Evolutionary conservation across 2,113 vertebrate species (phyloP).

Genomic region (Scortum barcoo): DNA sequence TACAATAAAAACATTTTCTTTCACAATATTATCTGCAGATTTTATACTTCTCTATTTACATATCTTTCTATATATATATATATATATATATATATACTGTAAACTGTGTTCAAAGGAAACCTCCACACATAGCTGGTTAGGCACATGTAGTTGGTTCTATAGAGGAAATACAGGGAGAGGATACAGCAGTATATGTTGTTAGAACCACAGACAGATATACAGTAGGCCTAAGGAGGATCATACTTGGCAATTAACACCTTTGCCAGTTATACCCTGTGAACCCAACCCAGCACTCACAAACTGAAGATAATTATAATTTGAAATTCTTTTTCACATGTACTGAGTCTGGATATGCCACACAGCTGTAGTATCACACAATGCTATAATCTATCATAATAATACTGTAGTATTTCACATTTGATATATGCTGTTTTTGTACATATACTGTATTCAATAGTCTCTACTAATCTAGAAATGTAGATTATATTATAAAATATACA

Average conservation of each 20-base stretch:
- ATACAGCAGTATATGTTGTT: constrained; percentile 72
- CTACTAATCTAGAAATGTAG: constrained; percentile 86
- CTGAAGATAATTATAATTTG: constrained; percentile 61
- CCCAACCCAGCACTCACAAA: constrained; percentile 71
- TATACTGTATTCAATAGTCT: constrained; percentile 75
- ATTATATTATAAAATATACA: constrained; percentile 88
- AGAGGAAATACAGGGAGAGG: constrained; percentile 64
- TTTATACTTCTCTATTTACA: constrained; percentile 78
- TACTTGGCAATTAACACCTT: constrained; percentile 71
- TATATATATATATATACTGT: constrained; percentile 65
- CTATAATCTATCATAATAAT: constrained; percentile 78
- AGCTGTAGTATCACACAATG: constrained; percentile 76
- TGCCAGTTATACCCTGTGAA: constrained; percentile 82
- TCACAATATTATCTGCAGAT: constrained; percentile 73
- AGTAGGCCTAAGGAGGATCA: constrained; percentile 73
- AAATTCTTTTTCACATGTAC: constrained; percentile 71
- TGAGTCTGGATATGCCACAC: constrained; percentile 79
- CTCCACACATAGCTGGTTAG: constrained; percentile 85
- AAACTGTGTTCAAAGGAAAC: constrained; percentile 82
- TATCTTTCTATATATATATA: constrained; percentile 26
- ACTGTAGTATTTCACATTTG: constrained; percentile 80
- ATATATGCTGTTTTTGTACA: constrained; percentile 80
- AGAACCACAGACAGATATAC: constrained; percentile 74
- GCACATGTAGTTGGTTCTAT: constrained; percentile 85
- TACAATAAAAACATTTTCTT: constrained; percentile 74